Percentiles rank a stretch among this genome's conserved stretches.
phyloP scores from a whole-genome alignment of 2,797 vertebrate genomes.

The Perodicticus potto region DNA sequence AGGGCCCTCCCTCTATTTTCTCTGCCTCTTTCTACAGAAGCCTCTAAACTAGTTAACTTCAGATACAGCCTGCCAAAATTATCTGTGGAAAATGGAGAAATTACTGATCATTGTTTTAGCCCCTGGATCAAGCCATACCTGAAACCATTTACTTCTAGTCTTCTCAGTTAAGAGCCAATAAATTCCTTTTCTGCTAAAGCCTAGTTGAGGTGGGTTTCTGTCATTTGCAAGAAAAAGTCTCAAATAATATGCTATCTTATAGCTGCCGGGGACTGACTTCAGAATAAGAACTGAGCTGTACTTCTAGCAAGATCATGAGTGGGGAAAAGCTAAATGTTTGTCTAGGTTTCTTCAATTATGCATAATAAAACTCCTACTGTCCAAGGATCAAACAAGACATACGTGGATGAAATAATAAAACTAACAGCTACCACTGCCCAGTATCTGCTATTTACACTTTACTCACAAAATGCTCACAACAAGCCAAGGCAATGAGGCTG shows the following conservation, averaged over 20 bases:
- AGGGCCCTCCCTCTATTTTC: not conserved
- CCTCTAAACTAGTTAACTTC: not conserved
- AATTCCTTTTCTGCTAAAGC: not conserved
- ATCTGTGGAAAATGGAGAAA: not conserved
- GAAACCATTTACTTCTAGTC: not conserved
- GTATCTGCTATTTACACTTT: not conserved
- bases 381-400: not conserved
- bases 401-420: not conserved
- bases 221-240: not conserved
- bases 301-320: not conserved
- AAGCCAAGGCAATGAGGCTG: not conserved
- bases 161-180: not conserved
- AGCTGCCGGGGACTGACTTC: not conserved
- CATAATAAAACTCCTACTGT: not conserved
- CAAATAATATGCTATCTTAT: not conserved
- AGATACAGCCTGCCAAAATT: not conserved
- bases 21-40: not conserved
- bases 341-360: not conserved
- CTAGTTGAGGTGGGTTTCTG: not conserved
- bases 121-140: constrained; percentile 26
- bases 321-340: not conserved
- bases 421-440: not conserved
- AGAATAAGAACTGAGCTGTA: not conserved
- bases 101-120: not conserved
- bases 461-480: not conserved